Percentiles rank a stretch among this genome's conserved stretches.
phyloP scores from a whole-genome alignment of 2,113 vertebrate species.

The Hemicordylus capensis region DNA sequence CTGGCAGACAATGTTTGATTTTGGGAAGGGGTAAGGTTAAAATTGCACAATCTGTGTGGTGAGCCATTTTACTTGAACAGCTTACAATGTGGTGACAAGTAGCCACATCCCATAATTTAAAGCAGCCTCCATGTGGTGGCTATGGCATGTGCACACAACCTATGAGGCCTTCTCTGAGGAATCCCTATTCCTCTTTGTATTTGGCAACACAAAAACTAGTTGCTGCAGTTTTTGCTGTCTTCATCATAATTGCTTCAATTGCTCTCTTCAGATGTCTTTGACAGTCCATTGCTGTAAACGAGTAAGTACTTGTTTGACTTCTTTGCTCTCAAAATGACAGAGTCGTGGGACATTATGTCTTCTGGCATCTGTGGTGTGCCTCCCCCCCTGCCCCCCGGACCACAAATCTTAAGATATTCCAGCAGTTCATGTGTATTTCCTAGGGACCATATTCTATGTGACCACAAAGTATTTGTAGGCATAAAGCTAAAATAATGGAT shows the following conservation, averaged over 20 bases:
- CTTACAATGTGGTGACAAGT: background rate
- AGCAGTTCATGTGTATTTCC: background rate
- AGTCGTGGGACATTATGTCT: too few species aligned
- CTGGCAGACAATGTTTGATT: background rate
- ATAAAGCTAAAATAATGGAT: background rate
- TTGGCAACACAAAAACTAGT: background rate
- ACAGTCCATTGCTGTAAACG: background rate
- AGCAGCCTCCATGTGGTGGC: background rate
- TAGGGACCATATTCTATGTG: background rate
- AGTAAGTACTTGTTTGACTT: background rate
- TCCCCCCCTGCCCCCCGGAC: background rate
- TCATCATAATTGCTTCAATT: background rate
- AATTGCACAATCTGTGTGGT: background rate
- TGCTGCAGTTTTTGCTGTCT: background rate
- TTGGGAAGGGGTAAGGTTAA: too few species aligned
- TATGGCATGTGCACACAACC: background rate
- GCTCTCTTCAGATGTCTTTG: background rate
- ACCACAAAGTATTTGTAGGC: rapidly evolving
- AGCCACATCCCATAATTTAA: background rate
- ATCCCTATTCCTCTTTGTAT: background rate
- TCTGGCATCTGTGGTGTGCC: background rate
- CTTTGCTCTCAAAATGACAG: background rate
- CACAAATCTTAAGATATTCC: rapidly evolving
- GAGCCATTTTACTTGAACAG: background rate
- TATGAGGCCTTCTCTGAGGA: background rate